Percentiles rank a stretch among this genome's conserved stretches.
phyloP scores from a whole-genome alignment of 2,113 vertebrate species.

The Scopus umbretta region DNA sequence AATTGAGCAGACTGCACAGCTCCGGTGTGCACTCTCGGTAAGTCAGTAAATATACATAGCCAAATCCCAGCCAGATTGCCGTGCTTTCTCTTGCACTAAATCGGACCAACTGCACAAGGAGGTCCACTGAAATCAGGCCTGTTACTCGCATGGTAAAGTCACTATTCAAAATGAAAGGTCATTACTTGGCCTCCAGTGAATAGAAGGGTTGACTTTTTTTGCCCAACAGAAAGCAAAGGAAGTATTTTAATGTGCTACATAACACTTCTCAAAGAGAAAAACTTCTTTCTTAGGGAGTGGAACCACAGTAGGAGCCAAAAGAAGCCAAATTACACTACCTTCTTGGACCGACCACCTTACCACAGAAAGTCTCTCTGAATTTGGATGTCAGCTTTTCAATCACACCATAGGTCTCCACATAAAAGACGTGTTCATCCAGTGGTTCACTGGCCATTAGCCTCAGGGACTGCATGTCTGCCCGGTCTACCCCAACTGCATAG shows the following conservation, averaged over 20 bases:
- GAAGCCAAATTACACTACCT: neutral
- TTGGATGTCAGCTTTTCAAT: conserved; percentile 91
- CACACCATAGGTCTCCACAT: conserved; percentile 92
- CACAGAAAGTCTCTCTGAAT: conserved; percentile 90
- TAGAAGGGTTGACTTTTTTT: neutral
- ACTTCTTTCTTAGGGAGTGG: neutral
- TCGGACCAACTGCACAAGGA: neutral
- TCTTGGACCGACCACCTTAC: conserved; percentile 73
- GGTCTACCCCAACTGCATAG: conserved; percentile 86
- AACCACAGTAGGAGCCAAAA: neutral
- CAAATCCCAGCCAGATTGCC: fast-evolving
- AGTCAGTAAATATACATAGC: neutral
- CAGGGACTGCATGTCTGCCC: conserved; percentile 85
- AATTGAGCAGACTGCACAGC: neutral
- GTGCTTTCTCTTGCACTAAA: neutral
- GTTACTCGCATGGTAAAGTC: neutral
- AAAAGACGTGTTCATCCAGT: conserved; percentile 89
- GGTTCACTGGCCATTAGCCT: conserved; percentile 86
- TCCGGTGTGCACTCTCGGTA: fast-evolving
- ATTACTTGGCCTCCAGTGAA: neutral
- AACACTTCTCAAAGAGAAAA: neutral
- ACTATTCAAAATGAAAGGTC: neutral
- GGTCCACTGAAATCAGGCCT: neutral
- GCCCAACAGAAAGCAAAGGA: neutral
- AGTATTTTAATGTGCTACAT: neutral